Base-by-base conservation (phyloP, 2,797 vertebrate species). In the Crenichthys baileyi region DNA sequence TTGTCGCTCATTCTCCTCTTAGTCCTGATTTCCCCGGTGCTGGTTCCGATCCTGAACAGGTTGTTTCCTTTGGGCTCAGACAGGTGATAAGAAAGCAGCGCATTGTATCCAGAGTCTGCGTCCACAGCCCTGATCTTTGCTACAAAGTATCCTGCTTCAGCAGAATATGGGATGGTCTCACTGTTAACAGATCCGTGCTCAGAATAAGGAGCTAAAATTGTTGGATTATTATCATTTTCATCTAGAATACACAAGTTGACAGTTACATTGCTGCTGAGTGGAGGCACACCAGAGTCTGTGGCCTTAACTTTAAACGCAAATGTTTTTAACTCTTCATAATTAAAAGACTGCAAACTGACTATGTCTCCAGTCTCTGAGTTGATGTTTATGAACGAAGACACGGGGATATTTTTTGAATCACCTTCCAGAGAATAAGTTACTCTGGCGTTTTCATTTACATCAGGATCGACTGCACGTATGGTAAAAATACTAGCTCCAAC, bases 211-310 rank as follows among this genome's bases (percentile, higher is more conserved):
- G n/a, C n/a, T n/a, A n/a, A n/a, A n/a, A n/a, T n/a, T n/a, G n/a
- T n/a, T n/a, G n/a, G n/a, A n/a, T n/a, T n/a, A n/a, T 94, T 94
- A 65, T 94, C 92, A 75, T 94, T 94, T 36, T 93, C 92, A 90
- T 94, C 93, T 80, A 93, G 77, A 20, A 94, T 85, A 0, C 83
- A 93, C n/a, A 94, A 71, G 7, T 90, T 93, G 0, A 94, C 88
- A 13, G 90, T 92, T 0, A 86, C 88, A 31, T 93, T 93, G 79
- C 85, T 92, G 77, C 88, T 93, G 7, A 93, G 94, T 0, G 94
- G 91, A 88, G 92, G 93, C 72, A 89, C 88, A 79, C 94, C 94
- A 78, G 87, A 87, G 72, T 95, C 94, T 73, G 88, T 94, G 26
- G 92, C 91, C 74, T 74, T 83, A 70, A 92, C 90, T 86, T 83